Evolutionary conservation across 2,113 vertebrate genomes (phyloP).

Genomic region (Grallaria varia): DNA sequence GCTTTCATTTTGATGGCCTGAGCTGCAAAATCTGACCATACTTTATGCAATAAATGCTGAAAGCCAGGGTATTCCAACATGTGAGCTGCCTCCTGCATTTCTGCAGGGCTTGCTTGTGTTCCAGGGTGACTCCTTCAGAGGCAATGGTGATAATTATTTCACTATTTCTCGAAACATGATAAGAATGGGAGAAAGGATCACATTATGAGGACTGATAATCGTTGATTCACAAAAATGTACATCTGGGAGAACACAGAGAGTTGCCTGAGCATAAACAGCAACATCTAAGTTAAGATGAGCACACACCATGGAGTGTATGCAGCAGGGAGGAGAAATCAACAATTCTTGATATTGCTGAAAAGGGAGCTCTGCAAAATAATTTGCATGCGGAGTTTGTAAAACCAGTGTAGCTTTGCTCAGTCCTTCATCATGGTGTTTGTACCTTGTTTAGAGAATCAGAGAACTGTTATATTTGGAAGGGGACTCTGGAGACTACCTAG

Average conservation of each 20-base stretch:
- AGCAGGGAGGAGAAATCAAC: neutral
- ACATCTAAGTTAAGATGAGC: neutral
- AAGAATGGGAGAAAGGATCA: neutral
- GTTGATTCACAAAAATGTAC: neutral
- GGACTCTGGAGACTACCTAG: neutral
- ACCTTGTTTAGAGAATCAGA: neutral
- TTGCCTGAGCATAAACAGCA: neutral
- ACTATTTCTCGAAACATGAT: neutral
- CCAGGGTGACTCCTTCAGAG: neutral
- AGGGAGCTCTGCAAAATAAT: neutral
- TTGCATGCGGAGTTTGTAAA: neutral
- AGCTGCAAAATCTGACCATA: neutral
- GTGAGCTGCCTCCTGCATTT: neutral
- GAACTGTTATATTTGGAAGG: neutral
- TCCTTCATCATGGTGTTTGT: neutral
- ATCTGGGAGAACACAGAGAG: neutral
- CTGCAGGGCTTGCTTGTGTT: neutral
- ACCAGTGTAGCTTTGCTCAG: neutral
- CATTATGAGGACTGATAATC: neutral
- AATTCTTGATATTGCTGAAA: neutral
- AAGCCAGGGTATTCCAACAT: neutral
- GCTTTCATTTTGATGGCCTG: neutral
- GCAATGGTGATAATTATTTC: neutral
- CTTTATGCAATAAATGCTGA: neutral
- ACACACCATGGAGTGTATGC: accelerated